Evolutionary conservation across 1,140 invertebrate species (phyloP).

Genomic region (Grapholita molesta): DNA sequence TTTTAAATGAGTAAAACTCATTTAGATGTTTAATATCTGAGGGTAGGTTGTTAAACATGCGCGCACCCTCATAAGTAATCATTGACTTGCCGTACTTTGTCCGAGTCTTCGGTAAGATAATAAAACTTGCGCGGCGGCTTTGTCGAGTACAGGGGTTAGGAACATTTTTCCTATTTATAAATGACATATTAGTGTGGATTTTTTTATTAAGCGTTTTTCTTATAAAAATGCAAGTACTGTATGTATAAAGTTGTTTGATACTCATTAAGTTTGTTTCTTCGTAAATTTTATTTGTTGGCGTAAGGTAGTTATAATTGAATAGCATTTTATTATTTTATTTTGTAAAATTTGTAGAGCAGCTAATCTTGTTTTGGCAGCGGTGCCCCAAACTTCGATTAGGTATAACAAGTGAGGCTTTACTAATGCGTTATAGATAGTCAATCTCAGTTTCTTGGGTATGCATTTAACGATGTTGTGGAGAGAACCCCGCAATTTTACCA

Average conservation of each 20-base stretch:
- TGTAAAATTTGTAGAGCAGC: neutral
- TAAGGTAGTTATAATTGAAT: neutral
- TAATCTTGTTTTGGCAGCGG: neutral
- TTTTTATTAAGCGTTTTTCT: neutral
- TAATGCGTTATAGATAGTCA: neutral
- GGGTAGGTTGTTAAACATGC: too few relatives aligned
- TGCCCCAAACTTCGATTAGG: neutral
- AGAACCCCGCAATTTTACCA: neutral
- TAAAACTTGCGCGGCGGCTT: too few relatives aligned
- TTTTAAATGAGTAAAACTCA: too few relatives aligned
- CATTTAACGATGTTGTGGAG: neutral
- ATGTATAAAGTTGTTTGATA: neutral
- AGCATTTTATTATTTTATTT: neutral
- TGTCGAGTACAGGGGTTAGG: too few relatives aligned
- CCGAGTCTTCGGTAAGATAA: too few relatives aligned
- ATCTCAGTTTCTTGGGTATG: neutral
- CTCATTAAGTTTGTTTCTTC: neutral
- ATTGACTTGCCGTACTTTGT: too few relatives aligned
- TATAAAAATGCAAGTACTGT: neutral
- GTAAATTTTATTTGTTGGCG: neutral
- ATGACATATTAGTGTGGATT: neutral
- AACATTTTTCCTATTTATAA: too few relatives aligned
- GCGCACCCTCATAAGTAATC: too few relatives aligned
- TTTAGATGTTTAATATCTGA: too few relatives aligned
- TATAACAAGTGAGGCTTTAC: neutral